Evolutionary conservation across 2,113 vertebrate genomes (phyloP).

Genomic region (Helogale parvula): DNA sequence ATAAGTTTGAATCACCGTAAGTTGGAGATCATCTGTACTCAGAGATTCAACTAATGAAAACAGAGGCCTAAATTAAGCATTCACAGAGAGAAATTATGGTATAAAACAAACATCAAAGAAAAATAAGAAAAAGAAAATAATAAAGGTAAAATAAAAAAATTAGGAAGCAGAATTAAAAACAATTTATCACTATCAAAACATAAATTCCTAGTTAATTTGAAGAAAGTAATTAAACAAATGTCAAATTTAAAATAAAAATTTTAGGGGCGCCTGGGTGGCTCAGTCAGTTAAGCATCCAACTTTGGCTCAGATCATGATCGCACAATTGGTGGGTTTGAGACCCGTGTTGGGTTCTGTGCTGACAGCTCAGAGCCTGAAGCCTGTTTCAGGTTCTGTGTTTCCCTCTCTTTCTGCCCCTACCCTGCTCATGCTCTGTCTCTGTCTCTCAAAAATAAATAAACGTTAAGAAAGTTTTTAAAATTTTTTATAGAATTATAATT

Average conservation of each 20-base stretch:
- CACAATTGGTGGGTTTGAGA: no score
- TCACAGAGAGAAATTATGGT: background rate
- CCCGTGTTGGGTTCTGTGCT: no score
- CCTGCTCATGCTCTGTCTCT: no score
- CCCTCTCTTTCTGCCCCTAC: no score
- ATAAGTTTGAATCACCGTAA: background rate
- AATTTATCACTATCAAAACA: background rate
- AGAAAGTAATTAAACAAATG: background rate
- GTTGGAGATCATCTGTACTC: background rate
- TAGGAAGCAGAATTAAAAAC: background rate
- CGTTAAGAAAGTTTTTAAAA: no score
- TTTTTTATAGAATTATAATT: background rate
- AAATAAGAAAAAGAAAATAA: background rate
- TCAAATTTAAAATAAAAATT: background rate
- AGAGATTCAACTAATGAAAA: background rate
- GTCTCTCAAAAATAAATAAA: no score
- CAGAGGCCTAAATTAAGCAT: background rate
- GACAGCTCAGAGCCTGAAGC: no score
- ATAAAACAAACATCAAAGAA: background rate
- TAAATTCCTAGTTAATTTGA: background rate
- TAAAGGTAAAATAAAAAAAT: background rate
- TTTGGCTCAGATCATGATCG: no score
- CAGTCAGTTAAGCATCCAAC: no score
- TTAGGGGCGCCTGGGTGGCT: no score
- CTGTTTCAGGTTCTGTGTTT: no score